phyloP scores from a whole-genome alignment of 1,140 invertebrate genomes.

The Bombyx mori region ASM3026992v2 NC_085131.1:8601001-8601500 shows the following conservation, averaged over 20 bases:
- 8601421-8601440: slow-evolving; percentile 42
- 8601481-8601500: no score
- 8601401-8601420: slow-evolving; percentile 58
- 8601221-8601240: slow-evolving; percentile 14
- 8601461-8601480: no score
- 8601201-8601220: slow-evolving; percentile 14
- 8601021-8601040: background rate
- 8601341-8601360: slow-evolving; percentile 62
- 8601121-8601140: slow-evolving; percentile 12
- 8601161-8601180: slow-evolving; percentile 2
- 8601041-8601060: background rate
- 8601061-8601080: slow-evolving; percentile 17
- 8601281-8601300: slow-evolving; percentile 73
- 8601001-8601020: background rate
- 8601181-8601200: slow-evolving; percentile 8
- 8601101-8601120: slow-evolving; percentile 20
- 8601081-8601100: slow-evolving; percentile 24
- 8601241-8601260: slow-evolving; percentile 38
- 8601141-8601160: slow-evolving; percentile 29
- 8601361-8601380: slow-evolving; percentile 45
- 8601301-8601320: slow-evolving; percentile 72
- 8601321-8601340: slow-evolving; percentile 72
- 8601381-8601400: slow-evolving; percentile 52
- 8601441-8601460: background rate
- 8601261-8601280: slow-evolving; percentile 63